Conservation (phyloP, 1,140 invertebrate species). For the Meloidogyne floridensis region DNA sequence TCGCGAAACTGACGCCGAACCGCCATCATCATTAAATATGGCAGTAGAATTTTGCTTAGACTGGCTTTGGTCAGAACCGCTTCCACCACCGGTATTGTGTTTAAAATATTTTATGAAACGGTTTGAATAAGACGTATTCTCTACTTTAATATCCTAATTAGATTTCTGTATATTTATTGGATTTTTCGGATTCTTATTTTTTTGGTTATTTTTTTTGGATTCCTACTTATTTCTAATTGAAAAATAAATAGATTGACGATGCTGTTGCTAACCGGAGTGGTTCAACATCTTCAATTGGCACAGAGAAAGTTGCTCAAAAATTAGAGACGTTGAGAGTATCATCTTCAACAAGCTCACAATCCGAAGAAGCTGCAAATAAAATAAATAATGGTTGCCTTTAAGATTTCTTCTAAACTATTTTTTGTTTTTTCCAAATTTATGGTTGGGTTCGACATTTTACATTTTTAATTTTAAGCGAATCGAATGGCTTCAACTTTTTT, state of each 20-base stretch:
- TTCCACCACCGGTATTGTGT: not conserved
- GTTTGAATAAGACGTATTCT: too few relatives aligned
- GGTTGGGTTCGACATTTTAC: not conserved
- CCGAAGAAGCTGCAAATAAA: constrained; percentile 13
- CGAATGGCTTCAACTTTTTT: constrained; percentile 28
- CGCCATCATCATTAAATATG: constrained; percentile 17
- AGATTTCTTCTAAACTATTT: too few relatives aligned
- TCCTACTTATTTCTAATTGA: too few relatives aligned
- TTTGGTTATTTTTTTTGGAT: too few relatives aligned
- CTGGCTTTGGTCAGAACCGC: constrained; percentile 32
- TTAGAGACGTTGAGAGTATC: constrained; percentile 24
- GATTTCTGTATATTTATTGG: too few relatives aligned
- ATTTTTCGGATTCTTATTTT: too few relatives aligned
- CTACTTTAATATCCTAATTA: too few relatives aligned
- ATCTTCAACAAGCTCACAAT: constrained; percentile 27
- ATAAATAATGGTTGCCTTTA: not conserved
- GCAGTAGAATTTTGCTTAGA: constrained; percentile 38
- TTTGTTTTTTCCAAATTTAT: too few relatives aligned
- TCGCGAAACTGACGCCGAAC: constrained; percentile 11
- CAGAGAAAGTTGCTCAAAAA: constrained; percentile 19
- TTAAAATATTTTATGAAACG: not conserved
- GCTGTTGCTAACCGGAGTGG: not conserved
- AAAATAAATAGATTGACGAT: not conserved
- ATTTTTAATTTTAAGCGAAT: constrained; percentile 6
- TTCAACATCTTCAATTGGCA: constrained; percentile 7